A percentile compares a stretch with the other conserved stretches of the same genome.
These are phyloP conservation scores for Drosophila demipolita DNA, from an alignment of 2,888 invertebrate species.

Conservation along the genomic window DNA sequence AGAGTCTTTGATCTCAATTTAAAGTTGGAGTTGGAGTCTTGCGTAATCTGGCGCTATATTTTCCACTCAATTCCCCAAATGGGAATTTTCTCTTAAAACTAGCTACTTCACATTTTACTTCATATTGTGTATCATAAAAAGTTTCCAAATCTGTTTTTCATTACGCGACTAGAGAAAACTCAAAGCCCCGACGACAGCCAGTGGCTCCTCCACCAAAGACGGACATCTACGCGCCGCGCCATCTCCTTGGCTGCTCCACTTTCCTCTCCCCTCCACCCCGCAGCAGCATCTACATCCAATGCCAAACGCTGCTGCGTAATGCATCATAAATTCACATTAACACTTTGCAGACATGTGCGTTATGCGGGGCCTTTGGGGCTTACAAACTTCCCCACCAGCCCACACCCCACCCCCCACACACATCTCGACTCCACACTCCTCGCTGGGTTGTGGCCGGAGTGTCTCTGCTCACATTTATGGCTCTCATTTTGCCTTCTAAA, in stretches of 20 bases:
- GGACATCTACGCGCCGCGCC: not conserved
- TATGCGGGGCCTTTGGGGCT: slow-evolving; percentile 54
- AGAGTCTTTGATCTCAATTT: slow-evolving; percentile 30
- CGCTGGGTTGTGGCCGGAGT: slow-evolving; percentile 33
- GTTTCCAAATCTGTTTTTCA: slow-evolving; percentile 77
- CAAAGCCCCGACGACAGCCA: slow-evolving; percentile 43
- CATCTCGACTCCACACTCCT: not conserved
- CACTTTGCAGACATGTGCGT: slow-evolving; percentile 80
- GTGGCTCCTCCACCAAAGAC: slow-evolving; percentile 5
- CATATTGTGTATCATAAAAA: slow-evolving; percentile 65
- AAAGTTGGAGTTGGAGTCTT: slow-evolving; percentile 1
- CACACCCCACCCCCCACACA: not conserved
- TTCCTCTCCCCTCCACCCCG: not conserved
- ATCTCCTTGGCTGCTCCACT: slow-evolving; percentile 13
- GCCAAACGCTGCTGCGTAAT: slow-evolving; percentile 63
- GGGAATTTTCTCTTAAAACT: slow-evolving; percentile 47
- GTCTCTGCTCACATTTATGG: slow-evolving; percentile 71
- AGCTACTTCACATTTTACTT: slow-evolving; percentile 39
- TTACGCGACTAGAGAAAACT: slow-evolving; percentile 61
- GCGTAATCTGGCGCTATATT: slow-evolving; percentile 24
- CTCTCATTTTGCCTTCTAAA: slow-evolving; percentile 74
- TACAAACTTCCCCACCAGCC: slow-evolving; percentile 2
- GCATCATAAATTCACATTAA: slow-evolving; percentile 81
- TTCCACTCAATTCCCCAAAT: slow-evolving; percentile 27
- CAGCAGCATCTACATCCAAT: slow-evolving; percentile 33